Conservation (phyloP, 2,113 vertebrate species). For the Solenodon paradoxus region DNA sequence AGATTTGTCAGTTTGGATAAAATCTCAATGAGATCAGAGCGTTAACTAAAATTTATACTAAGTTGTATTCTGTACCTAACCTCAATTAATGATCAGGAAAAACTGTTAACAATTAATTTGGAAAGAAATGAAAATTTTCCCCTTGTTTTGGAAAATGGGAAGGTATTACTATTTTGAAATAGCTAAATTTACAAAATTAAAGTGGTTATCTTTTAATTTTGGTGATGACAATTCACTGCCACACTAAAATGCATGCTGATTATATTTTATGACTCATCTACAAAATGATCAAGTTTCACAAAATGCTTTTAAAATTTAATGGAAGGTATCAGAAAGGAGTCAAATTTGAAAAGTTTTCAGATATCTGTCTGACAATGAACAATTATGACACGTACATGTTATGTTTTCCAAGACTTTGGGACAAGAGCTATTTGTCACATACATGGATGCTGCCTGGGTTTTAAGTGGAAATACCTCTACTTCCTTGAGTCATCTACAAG, state of each 20-base stretch:
- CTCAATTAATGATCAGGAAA: neutral
- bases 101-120: slow-evolving; percentile 16
- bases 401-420: neutral
- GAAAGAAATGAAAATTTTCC: neutral
- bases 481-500: neutral
- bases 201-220: neutral
- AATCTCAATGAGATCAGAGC: neutral
- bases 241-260: neutral
- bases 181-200: neutral
- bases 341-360: neutral
- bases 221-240: neutral
- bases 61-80: neutral
- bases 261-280: neutral
- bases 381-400: neutral
- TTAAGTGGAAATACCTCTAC: neutral
- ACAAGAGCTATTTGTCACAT: neutral
- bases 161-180: neutral
- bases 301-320: slow-evolving; percentile 11
- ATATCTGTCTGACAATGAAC: neutral
- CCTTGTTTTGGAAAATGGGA: neutral
- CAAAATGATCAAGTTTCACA: neutral
- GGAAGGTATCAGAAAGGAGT: neutral
- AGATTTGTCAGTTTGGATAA: slow-evolving; percentile 25
- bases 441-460: neutral
- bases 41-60: neutral